Conservation (phyloP, 2,888 invertebrate species). For the Hirtodrosophila confusa region DNA sequence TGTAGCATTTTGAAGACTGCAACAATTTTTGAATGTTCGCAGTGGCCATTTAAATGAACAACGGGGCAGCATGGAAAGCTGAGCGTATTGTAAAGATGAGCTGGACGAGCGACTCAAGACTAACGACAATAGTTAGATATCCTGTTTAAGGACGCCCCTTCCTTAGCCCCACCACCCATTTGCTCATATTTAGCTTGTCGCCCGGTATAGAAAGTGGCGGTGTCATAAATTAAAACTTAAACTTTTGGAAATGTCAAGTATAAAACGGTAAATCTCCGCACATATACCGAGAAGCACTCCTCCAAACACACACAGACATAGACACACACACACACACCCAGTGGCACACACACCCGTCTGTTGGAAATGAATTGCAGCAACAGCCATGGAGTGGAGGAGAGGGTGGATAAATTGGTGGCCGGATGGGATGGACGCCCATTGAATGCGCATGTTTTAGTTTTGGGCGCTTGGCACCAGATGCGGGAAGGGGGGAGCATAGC, state of each 20-base stretch:
- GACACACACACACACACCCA: constrained; percentile 48
- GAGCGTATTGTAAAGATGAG: constrained; percentile 50
- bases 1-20: not conserved
- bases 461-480: constrained; percentile 60
- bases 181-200: constrained; percentile 80
- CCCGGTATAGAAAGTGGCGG: constrained; percentile 82
- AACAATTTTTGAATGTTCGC: constrained; percentile 1
- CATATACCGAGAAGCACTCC: constrained; percentile 62
- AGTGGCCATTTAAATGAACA: constrained; percentile 11
- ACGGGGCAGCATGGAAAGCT: constrained; percentile 9
- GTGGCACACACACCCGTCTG: constrained; percentile 49
- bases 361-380: constrained; percentile 76
- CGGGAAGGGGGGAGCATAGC: constrained; percentile 29
- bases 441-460: constrained; percentile 78
- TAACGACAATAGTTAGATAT: constrained; percentile 75
- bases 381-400: constrained; percentile 15
- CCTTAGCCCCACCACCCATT: constrained; percentile 9
- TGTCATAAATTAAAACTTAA: constrained; percentile 85
- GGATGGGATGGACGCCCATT: constrained; percentile 64
- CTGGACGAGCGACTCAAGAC: constrained; percentile 57
- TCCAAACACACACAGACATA: constrained; percentile 41
- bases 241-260: constrained; percentile 84
- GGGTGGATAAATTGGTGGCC: constrained; percentile 23
- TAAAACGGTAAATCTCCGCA: constrained; percentile 84
- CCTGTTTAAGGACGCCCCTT: constrained; percentile 64